Base-by-base conservation (phyloP, 2,888 invertebrate genomes). In the Prenolepis imparis region DNA sequence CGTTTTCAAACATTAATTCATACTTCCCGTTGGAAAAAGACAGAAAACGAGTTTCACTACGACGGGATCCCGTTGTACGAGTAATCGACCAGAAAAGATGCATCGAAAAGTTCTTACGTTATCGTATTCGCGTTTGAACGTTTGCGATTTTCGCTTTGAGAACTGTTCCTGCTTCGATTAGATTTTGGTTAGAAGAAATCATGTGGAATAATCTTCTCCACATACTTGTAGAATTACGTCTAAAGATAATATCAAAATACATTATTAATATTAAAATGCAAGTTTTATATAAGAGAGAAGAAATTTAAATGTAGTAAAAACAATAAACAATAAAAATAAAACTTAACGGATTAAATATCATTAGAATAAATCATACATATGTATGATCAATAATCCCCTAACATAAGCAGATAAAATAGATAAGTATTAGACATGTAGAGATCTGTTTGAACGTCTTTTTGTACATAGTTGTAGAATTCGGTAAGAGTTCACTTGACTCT, bases 41-140 rank as follows among this genome's bases (percentile, higher is more conserved):
- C 3, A 48, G 15, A 21, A 32, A 74, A 52, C 28, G 28, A 61
- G 15, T 18, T 52, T 48, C 28, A 1, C 39, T 8, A 36, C 41
- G 52, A 39, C 73, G 41, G 6, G 11, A 36, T 74, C 61, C n/a
- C 15, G 11, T 24, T 59, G 18, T 48, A 36, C 41, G 32, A 8
- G 48, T 41, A 63, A 81, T 81, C 48, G 41, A 6, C 21, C 32
- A 41, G 39, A 55, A 74, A 82, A 74, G 44, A 82, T n/a, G 36
- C 59, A 73, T 59, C 12, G 63, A 73, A 73, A 59, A 28, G 59
- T 28, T 59, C 8, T n/a, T 21, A 68, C 15, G 15, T 28, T 72
- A 24, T 57, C 39, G 24, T 24, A 18, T 57, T 28, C 39, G 6
- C 39, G 28, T 44, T 11, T 12, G 28, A 73, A 32, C 21, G 15